Evolutionary conservation across 2,113 vertebrate genomes (phyloP), one percentile per base, ranked within the genome.

Genomic region (Archilochus colubris): DNA sequence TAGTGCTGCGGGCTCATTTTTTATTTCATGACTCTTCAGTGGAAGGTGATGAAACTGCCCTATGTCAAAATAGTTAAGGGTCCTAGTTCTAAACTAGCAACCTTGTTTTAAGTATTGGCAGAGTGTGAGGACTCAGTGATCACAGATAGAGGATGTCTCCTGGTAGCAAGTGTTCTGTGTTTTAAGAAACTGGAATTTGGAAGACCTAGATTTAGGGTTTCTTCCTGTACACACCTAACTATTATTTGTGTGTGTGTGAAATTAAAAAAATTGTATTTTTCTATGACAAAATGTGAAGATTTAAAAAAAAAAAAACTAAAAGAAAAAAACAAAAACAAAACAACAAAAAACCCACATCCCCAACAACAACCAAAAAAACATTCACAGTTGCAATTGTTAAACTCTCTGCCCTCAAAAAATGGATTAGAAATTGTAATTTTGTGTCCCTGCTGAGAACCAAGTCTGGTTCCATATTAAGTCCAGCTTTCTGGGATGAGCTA

Each of bases 401-500:
- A 62, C 27, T 40, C 20, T 76, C 25, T 66, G 3, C 28, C 3
- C 40, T 69, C 17, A 83, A 28, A 28, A 83, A 9, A 38, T 30
- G 15, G 18, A 54, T 43, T 66, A 53, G 59, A 70, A 93, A 10
- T 36, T 57, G 4, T 54, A 40, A 5, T 2, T 73, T 81, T 14
- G 22, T 40, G 21, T 67, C 12, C 6, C 22, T 62, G 31, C n/a
- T 54, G 30, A 59, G 73, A 76, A 80, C 48, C 21, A 84, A 54
- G 18, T 58, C 14, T 7, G 0, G 0, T 54, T 91, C 61, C 14
- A 14, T 0, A 0, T 55, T 36, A 54, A 67, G 8, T 72, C 31
- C 76, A 14, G 1, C 30, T 68, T 88, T 80, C 54, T n/a, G 59
- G 24, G 30, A 62, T 88, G 21, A 69, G 24, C 17, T 28, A 25